Base-by-base conservation (phyloP, 2,113 vertebrate genomes). In the Chionis minor region DNA sequence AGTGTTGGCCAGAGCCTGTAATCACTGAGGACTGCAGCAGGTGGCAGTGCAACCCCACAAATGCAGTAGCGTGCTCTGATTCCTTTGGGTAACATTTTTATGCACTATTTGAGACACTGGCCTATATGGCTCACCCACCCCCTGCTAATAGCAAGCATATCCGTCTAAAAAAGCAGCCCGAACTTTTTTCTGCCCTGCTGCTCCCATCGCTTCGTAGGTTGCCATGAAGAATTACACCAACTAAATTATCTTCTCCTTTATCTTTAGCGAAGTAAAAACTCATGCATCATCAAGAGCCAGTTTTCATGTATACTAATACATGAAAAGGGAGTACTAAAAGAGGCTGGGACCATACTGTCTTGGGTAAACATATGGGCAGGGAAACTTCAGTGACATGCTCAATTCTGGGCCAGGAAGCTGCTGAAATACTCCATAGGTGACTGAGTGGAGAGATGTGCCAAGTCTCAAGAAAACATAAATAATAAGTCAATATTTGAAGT, bases 21-120 rank as follows among this genome's bases (percentile, higher is more conserved):
- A 65, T 51, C 26, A 0, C 38, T 10, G 65, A 35, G 45, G 3
- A 1, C 5, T 19, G 10, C 97, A 86, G 42, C 66, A 97, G 97
- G 62, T 83, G 97, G 97, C 81, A 72, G 45, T 71, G 85, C 86
- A 87, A 56, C 26, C 91, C 55, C 82, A 79, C 42, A 12, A 62
- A 82, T 14, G 32, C 10, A 14, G 7, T 3, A 3, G 13, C 56
- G 33, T 1, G 47, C 51, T 8, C 27, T 2, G 26, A 2, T 17
- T 65, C 28, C 69, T 72, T 1, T 1, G 35, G 74, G 15, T n/a
- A 5, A 26, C 14, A 9, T 71, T 86, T 78, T 71, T 13, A 23
- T 54, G 91, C 83, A 1, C 81, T 58, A 4, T 67, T 85, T 86
- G 67, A 79, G 72, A 28, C 21, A 6, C 62, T 70, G 78, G 80